Percentiles rank a stretch among this genome's conserved stretches.
phyloP scores from a whole-genome alignment of 2,113 vertebrate species.

The Mesocricetus auratus region DNA sequence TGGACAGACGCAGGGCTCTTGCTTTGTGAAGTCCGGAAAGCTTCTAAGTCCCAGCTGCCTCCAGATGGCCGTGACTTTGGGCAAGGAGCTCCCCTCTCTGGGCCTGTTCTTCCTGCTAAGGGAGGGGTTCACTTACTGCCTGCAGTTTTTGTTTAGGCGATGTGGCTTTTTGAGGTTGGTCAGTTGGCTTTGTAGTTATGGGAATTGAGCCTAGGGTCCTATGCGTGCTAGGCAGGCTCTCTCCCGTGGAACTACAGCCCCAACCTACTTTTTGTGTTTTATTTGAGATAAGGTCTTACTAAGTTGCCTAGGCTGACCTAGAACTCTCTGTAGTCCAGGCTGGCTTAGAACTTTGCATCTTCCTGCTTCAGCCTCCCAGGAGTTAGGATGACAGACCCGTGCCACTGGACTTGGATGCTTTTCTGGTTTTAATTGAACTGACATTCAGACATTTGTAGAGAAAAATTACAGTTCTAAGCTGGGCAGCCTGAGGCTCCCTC shows the following conservation, averaged over 20 bases:
- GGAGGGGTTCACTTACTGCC: not conserved
- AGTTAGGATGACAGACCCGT: not conserved
- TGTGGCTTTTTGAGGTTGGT: not conserved
- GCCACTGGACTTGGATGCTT: not conserved
- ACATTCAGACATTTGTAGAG: not conserved
- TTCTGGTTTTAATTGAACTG: constrained; percentile 20
- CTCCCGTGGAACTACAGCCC: not conserved
- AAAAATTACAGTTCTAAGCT: not conserved
- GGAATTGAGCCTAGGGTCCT: not conserved
- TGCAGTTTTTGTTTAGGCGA: not conserved
- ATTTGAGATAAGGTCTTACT: not conserved
- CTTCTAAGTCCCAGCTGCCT: not conserved
- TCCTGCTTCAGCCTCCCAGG: not conserved
- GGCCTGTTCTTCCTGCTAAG: not conserved
- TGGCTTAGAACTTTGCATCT: not conserved
- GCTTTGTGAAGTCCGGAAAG: not conserved
- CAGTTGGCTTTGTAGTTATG: not conserved
- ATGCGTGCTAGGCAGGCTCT: not conserved
- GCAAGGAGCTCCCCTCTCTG: not conserved
- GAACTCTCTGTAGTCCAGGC: not conserved
- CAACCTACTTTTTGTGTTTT: not conserved
- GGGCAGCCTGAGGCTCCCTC: not conserved
- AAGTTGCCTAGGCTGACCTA: not conserved
- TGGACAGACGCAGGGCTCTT: not conserved
- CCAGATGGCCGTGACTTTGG: not conserved